Evolutionary conservation across 2,888 invertebrate species (phyloP).

Genomic region (Phalangium opilio): DNA sequence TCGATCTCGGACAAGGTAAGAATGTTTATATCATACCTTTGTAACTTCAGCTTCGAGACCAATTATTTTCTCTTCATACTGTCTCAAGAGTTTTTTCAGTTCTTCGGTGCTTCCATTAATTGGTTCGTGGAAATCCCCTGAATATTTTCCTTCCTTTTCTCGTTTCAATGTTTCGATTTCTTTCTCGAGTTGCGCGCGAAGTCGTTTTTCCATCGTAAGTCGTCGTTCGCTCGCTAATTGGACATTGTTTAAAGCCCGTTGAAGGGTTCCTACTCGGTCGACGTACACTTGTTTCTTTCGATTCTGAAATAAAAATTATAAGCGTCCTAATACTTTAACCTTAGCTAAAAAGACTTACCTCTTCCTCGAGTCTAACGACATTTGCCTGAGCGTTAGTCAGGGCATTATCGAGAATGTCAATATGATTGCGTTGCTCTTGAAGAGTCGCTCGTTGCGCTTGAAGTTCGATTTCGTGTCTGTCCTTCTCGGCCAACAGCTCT

Average conservation of each 20-base stretch:
- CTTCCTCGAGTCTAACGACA: constrained; percentile 71
- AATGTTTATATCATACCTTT: constrained; percentile 32
- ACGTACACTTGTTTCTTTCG: constrained; percentile 71
- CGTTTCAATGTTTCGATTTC: constrained; percentile 45
- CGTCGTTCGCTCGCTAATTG: constrained; percentile 69
- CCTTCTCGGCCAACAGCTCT: constrained; percentile 72
- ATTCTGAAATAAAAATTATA: constrained; percentile 38
- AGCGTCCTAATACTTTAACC: neutral
- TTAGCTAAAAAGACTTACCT: constrained; percentile 38
- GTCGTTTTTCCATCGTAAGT: constrained; percentile 67
- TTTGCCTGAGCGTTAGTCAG: constrained; percentile 79
- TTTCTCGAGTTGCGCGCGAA: constrained; percentile 66
- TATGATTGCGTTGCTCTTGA: constrained; percentile 80
- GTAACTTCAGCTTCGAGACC: constrained; percentile 61
- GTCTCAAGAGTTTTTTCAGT: constrained; percentile 46
- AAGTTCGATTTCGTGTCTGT: constrained; percentile 78
- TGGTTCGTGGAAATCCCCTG: no score
- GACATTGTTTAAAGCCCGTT: constrained; percentile 60
- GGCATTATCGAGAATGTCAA: constrained; percentile 79
- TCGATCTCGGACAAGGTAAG: neutral
- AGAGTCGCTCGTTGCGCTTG: constrained; percentile 73
- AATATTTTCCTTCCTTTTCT: constrained; percentile 16
- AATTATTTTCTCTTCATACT: constrained; percentile 54
- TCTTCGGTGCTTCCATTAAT: constrained; percentile 27
- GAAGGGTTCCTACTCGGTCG: constrained; percentile 66